A percentile compares a stretch with the other conserved stretches of the same genome.
These are phyloP conservation scores for Sesia bembeciformis DNA, from an alignment of 2,888 invertebrate genomes.

Conservation along the genomic window DNA sequence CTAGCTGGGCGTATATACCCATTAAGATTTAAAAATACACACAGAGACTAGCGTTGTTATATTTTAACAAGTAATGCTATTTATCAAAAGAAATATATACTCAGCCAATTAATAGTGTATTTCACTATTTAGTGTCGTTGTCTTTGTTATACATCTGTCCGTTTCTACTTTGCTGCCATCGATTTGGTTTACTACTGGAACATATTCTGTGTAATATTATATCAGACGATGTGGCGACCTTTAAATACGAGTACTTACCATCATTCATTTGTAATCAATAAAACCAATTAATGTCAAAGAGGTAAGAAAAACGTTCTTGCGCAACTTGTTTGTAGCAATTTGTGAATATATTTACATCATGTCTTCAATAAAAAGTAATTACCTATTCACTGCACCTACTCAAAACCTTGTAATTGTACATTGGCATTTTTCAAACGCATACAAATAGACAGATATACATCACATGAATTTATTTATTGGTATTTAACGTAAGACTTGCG, in stretches of 20 bases:
- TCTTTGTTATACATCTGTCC: too few species aligned
- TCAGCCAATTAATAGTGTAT: too few species aligned
- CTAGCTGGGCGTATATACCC: too few species aligned
- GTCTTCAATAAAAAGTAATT: constrained; percentile 4
- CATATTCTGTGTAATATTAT: not conserved
- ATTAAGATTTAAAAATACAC: too few species aligned
- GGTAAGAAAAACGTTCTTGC: not conserved
- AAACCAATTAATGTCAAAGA: not conserved
- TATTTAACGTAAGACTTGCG: not conserved
- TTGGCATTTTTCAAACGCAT: not conserved
- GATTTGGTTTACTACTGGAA: too few species aligned
- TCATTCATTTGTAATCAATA: constrained; percentile 2
- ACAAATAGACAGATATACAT: not conserved
- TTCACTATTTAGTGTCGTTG: too few species aligned
- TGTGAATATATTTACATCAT: not conserved
- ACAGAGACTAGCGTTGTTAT: too few species aligned
- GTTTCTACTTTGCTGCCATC: too few species aligned
- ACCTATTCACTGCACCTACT: constrained; percentile 3
- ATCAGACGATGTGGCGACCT: constrained; percentile 3
- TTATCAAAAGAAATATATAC: too few species aligned
- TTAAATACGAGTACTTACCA: constrained; percentile 2
- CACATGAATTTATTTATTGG: not conserved
- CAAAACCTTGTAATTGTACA: not conserved
- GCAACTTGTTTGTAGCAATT: not conserved
- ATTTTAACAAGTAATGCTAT: too few species aligned